phyloP scores from a whole-genome alignment of 2,113 vertebrate genomes.

The Hucho hucho region DNA sequence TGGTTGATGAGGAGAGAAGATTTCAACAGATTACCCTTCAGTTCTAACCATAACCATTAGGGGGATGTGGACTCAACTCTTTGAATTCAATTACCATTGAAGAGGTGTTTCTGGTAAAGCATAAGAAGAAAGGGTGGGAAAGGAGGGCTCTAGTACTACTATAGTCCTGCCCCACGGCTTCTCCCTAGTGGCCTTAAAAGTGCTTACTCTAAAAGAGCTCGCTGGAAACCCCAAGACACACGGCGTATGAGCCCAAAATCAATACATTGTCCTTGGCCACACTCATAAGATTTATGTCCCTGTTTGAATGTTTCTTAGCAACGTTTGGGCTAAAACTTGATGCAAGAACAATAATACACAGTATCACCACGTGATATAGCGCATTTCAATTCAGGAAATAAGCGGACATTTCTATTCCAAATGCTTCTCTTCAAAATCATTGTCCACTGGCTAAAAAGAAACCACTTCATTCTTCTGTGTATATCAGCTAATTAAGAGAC shows the following conservation, averaged over 20 bases:
- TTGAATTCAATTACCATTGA: background rate
- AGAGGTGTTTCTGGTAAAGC: background rate
- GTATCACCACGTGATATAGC: background rate
- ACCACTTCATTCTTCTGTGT: background rate
- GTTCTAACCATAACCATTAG: too few relatives aligned
- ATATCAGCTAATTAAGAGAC: constrained; percentile 21
- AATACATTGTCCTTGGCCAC: background rate
- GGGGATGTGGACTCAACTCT: background rate
- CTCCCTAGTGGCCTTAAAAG: background rate
- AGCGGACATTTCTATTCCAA: too few relatives aligned
- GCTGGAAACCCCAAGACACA: background rate
- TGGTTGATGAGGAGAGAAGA: too few relatives aligned
- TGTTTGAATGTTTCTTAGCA: background rate
- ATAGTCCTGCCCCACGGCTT: background rate
- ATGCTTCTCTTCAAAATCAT: background rate
- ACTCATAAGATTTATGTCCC: background rate
- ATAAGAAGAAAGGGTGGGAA: background rate
- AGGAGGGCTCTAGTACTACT: background rate
- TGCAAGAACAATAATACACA: background rate
- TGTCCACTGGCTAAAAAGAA: constrained; percentile 7
- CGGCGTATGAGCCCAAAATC: background rate
- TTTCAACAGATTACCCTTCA: too few relatives aligned
- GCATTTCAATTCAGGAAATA: too few relatives aligned
- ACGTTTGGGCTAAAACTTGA: background rate
- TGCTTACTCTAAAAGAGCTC: background rate